These are phyloP conservation scores for Synanceia verrucosa DNA, from an alignment of 2,797 vertebrate species.

Conservation along the genomic window DNA sequence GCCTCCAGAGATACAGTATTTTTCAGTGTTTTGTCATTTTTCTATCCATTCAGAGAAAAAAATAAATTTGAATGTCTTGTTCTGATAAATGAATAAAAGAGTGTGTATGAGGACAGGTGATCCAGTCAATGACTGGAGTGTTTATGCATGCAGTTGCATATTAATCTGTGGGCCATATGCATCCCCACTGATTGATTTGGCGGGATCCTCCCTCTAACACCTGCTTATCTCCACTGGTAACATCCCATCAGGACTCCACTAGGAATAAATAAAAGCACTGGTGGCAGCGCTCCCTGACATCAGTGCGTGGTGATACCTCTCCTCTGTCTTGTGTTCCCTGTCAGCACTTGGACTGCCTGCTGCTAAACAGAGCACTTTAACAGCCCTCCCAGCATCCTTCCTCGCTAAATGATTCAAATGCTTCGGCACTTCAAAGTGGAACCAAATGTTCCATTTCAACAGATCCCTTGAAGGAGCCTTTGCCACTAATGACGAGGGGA, in stretches of 20 bases:
- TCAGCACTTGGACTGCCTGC: conserved; percentile 61
- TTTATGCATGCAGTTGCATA: neutral
- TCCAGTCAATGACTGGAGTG: neutral
- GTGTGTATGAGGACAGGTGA: neutral
- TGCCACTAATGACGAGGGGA: conserved; percentile 71
- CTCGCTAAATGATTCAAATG: conserved; percentile 81
- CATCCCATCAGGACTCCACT: conserved; percentile 31
- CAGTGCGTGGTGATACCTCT: conserved; percentile 45
- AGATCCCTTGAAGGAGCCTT: conserved; percentile 70
- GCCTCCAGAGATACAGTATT: no score
- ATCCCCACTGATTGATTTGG: neutral
- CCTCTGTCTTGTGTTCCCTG: conserved; percentile 58
- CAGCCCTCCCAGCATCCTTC: conserved; percentile 70
- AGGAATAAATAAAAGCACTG: conserved; percentile 48
- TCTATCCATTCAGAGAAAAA: neutral
- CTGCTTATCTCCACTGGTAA: conserved; percentile 30
- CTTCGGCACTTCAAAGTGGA: conserved; percentile 76
- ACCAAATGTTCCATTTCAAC: conserved; percentile 78
- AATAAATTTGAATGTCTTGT: neutral
- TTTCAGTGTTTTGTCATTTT: no score
- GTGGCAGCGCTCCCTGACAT: conserved; percentile 33
- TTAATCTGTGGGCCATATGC: neutral
- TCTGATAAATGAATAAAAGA: neutral
- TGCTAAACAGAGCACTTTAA: conserved; percentile 79
- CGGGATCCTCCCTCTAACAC: neutral